Base-by-base conservation (phyloP, 2,113 vertebrate genomes). In the Melanocharis versteri region DNA sequence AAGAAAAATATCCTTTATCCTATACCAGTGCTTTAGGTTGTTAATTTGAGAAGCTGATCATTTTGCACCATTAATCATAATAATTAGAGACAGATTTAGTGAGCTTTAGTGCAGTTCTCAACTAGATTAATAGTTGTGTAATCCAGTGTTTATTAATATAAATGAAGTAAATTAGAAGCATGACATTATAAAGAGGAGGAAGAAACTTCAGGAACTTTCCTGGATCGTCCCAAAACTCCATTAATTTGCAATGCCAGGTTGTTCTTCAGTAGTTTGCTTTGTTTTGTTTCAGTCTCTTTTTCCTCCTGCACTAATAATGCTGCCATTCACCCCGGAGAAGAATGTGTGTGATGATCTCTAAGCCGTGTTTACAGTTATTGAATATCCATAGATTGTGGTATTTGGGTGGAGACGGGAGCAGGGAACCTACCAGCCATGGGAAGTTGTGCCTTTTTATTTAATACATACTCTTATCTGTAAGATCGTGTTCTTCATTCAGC, bases 21-120 rank as follows among this genome's bases (percentile, higher is more conserved):
- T 95, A 24, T 97, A 97, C 69, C 57, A 39, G 40, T 96, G 77
- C 81, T 97, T 93, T 94, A 91, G 69, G 70, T 97, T 96, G 90
- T 97, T 98, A 97, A 97, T 97, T 94, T 97, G 93, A 93, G 91
- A 96, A 97, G 95, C 96, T 96, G 97, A 98, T 97, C 18, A 19
- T 96, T 96, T 97, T 97, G 85, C 51, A 68, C 89, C 94, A 96
- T 98, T 98, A 97, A 97, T 98, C 97, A 97, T 98, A 94, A 96
- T 97, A 97, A 98, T 97, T 97, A 97, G 96, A 86, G 96, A 73
- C 96, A 97, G 96, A 97, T 98, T 97, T 98, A 97, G 94, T 94
- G 94, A 98, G 93, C 95, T 97, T 96, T 97, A 97, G 77, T 97
- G 90, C 87, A 96, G 92, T 97, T 98, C 97, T 97, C 95, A 96